A percentile compares a stretch with the other conserved stretches of the same genome.
Conservation (phyloP, 2,797 vertebrate species). For the Hafferia zeledoni region DNA sequence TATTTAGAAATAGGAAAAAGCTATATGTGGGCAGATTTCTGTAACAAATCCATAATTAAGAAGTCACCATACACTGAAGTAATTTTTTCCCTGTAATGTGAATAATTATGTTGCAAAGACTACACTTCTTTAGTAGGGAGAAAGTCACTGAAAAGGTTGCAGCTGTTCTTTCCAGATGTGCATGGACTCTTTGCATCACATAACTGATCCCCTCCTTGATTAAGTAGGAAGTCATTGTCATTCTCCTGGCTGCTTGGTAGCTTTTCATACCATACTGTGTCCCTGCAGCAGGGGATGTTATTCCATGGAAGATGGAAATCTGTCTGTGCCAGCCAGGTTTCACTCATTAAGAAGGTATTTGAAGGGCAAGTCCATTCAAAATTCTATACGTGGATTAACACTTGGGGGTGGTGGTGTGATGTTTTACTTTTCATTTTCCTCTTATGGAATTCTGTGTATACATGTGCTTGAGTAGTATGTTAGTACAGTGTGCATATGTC, state of each 20-base stretch:
- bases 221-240: neutral
- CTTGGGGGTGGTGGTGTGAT: accelerated
- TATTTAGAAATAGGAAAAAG: neutral
- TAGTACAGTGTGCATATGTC: neutral
- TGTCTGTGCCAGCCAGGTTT: neutral
- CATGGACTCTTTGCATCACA: neutral
- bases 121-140: neutral
- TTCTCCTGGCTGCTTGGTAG: neutral
- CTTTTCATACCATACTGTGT: neutral
- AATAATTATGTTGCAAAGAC: neutral
- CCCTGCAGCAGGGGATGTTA: neutral
- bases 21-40: neutral
- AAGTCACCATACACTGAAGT: accelerated
- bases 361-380: neutral
- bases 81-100: neutral
- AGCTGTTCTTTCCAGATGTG: neutral
- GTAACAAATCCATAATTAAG: neutral
- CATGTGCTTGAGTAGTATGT: neutral
- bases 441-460: neutral
- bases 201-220: neutral
- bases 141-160: neutral
- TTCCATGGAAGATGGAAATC: neutral
- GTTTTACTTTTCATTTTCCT: neutral
- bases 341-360: neutral
- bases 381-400: neutral